These are phyloP conservation scores for Spodoptera exigua DNA, from an alignment of 2,888 invertebrate species.

Conservation along the genomic window DNA sequence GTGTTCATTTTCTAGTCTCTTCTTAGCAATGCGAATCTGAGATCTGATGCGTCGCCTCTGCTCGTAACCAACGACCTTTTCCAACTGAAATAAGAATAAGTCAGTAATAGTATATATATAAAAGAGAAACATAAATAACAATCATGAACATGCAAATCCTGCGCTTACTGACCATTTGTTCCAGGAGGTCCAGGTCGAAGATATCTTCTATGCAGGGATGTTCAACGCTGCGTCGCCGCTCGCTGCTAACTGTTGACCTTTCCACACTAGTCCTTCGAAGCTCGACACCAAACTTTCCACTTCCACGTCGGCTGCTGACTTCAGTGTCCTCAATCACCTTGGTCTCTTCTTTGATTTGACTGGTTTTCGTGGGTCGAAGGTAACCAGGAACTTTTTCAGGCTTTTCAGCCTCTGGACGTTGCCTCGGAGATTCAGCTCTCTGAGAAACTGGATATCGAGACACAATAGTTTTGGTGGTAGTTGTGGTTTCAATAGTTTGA, in stretches of 20 bases:
- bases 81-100: conserved; percentile 87
- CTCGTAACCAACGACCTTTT: conserved; percentile 93
- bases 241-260: conserved; percentile 81
- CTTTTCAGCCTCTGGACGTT: conserved; percentile 64
- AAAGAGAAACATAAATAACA: conserved; percentile 54
- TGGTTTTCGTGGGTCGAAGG: conserved; percentile 79
- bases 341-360: conserved; percentile 78
- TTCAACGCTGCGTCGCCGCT: conserved; percentile 84
- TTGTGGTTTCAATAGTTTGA: conserved; percentile 65
- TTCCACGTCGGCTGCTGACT: conserved; percentile 86
- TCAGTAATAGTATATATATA: conserved; percentile 60
- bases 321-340: conserved; percentile 74
- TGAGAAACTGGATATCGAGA: conserved; percentile 66
- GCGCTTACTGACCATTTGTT: conserved; percentile 90
- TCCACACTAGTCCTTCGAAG: conserved; percentile 89
- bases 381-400: conserved; percentile 78
- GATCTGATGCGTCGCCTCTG: conserved; percentile 93
- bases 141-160: conserved; percentile 60
- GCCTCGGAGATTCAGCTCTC: conserved; percentile 71
- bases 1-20: conserved; percentile 90
- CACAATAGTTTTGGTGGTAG: conserved; percentile 62
- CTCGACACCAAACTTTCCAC: conserved; percentile 92
- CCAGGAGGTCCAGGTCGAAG: conserved; percentile 91
- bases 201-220: conserved; percentile 92
- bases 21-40: conserved; percentile 93